phyloP scores from a whole-genome alignment of 92 coral and sea anemone genomes.

The Epizoanthus stellaris region DNA sequence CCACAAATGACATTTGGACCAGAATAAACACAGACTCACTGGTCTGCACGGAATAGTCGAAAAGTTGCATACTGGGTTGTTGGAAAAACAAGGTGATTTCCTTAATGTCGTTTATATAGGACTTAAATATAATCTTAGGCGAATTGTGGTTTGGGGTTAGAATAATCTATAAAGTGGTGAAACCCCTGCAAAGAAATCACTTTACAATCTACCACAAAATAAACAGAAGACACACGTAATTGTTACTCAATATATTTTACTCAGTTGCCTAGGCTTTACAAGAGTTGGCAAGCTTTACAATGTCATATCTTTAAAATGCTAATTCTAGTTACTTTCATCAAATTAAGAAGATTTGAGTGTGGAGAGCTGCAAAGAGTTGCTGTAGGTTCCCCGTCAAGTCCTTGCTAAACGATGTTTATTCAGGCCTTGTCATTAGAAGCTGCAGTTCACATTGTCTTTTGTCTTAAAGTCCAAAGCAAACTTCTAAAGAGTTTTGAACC shows the following conservation, averaged over 20 bases:
- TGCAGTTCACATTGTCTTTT: constrained; percentile 14
- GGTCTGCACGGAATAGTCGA: constrained; percentile 20
- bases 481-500: constrained; percentile 11
- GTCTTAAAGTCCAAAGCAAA: constrained; percentile 33
- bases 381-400: not conserved
- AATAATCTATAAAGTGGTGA: constrained; percentile 13
- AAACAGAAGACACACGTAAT: not conserved
- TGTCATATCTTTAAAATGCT: not conserved
- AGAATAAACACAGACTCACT: constrained; percentile 1
- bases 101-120: constrained; percentile 21
- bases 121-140: constrained; percentile 23
- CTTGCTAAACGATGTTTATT: constrained; percentile 20
- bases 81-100: constrained; percentile 32
- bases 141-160: constrained; percentile 46
- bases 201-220: constrained; percentile 16
- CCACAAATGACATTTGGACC: not conserved
- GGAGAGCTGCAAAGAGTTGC: not conserved
- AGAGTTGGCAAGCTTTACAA: not conserved
- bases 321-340: not conserved
- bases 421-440: constrained; percentile 14
- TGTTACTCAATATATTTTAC: no score
- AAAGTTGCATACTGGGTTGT: constrained; percentile 1
- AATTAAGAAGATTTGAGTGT: not conserved
- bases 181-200: constrained; percentile 42
- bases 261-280: no score